Evolutionary conservation across 2,113 vertebrate genomes (phyloP).

Genomic region (Orthonyx spaldingii): DNA sequence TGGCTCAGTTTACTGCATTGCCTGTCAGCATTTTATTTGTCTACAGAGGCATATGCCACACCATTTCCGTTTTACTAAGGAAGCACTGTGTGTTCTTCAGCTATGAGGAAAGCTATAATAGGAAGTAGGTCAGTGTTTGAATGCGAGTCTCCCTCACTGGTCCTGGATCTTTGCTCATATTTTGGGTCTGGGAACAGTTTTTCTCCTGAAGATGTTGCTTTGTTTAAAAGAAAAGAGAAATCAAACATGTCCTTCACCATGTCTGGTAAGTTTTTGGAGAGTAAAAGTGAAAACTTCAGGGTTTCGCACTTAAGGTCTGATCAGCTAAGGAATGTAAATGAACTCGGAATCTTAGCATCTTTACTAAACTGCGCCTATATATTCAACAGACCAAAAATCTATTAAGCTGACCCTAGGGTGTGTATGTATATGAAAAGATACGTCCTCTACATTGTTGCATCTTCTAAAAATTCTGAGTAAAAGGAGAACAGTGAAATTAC

Average conservation of each 20-base stretch:
- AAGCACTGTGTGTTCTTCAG: constrained; percentile 11
- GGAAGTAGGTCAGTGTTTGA: constrained; percentile 52
- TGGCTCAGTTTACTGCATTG: constrained; percentile 23
- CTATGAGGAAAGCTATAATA: constrained; percentile 23
- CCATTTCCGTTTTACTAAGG: constrained; percentile 18
- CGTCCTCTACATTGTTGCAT: neutral
- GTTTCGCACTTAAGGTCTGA: neutral
- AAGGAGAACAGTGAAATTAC: neutral
- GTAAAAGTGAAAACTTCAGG: neutral
- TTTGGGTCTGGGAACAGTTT: neutral
- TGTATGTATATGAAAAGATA: neutral
- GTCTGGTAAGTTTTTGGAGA: neutral
- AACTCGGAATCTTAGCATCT: neutral
- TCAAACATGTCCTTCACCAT: neutral
- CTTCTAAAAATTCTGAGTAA: neutral
- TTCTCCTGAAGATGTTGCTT: neutral
- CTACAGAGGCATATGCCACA: constrained; percentile 40
- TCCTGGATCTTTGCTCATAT: constrained; percentile 26
- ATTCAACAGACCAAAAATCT: neutral
- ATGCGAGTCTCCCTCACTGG: neutral
- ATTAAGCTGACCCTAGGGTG: neutral
- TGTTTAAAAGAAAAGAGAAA: neutral
- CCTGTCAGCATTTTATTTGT: constrained; percentile 44
- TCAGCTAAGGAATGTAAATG: neutral
- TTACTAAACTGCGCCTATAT: neutral